Conservation (phyloP, 2,113 vertebrate species). For the Telmatochromis sp. region DNA sequence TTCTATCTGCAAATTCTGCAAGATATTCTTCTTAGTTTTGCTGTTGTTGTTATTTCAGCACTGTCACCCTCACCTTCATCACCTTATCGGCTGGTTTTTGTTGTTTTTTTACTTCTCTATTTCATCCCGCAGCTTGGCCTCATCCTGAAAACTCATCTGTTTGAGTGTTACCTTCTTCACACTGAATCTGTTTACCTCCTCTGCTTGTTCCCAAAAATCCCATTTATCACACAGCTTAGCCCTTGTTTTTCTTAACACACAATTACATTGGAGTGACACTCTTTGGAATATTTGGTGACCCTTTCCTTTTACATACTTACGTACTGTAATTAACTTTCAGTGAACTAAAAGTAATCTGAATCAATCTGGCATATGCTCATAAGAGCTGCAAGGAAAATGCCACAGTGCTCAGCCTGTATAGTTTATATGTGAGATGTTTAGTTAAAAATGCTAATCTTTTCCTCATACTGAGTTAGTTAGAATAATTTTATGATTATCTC, state of each 20-base stretch:
- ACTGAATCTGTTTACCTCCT: not conserved
- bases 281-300: not conserved
- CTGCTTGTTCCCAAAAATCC: not conserved
- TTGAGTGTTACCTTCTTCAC: not conserved
- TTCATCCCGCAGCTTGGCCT: not conserved
- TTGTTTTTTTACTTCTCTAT: not conserved
- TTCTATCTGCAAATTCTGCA: not conserved
- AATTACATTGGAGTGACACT: not conserved
- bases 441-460: not conserved
- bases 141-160: not conserved
- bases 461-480: not conserved
- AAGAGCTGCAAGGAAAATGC: not conserved
- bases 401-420: not conserved
- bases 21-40: not conserved
- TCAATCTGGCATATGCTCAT: not conserved
- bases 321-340: not conserved
- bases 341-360: not conserved
- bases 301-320: fast-evolving
- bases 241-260: not conserved
- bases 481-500: not conserved
- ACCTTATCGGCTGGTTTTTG: not conserved
- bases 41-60: not conserved
- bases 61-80: not conserved
- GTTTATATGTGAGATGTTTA: not conserved
- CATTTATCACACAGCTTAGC: not conserved